Evolutionary conservation across 2,797 vertebrate genomes (phyloP).

Genomic region (Falco peregrinus): DNA sequence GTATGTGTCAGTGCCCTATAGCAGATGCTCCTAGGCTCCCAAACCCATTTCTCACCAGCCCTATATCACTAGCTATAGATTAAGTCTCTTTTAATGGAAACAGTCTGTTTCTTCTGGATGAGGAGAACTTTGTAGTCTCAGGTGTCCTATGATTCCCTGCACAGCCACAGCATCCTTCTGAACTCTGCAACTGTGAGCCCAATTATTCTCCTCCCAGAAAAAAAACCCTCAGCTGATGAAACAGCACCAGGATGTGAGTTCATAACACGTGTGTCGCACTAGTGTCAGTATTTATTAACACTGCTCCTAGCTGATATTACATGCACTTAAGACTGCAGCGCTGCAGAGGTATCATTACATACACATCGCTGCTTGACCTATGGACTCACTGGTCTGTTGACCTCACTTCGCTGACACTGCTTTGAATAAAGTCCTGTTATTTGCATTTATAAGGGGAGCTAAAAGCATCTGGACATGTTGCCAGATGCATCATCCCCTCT

Average conservation of each 20-base stretch:
- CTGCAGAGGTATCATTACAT: neutral
- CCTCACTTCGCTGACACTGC: neutral
- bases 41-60: neutral
- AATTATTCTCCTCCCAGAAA: neutral
- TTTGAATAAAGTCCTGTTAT: neutral
- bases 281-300: neutral
- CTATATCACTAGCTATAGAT: neutral
- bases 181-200: neutral
- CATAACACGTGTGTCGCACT: too few relatives aligned
- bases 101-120: neutral
- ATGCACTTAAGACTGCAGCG: neutral
- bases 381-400: neutral
- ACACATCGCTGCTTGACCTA: too few relatives aligned
- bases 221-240: neutral
- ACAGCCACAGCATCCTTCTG: neutral
- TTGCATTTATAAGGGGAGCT: neutral
- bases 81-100: neutral
- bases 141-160: neutral
- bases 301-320: neutral
- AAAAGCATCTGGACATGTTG: neutral
- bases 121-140: neutral
- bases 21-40: neutral
- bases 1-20: neutral
- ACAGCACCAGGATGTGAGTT: too few relatives aligned
- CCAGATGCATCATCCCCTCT: neutral